Evolutionary conservation across 1,140 invertebrate species (phyloP).

Genomic region (Holotrichia oblita): DNA sequence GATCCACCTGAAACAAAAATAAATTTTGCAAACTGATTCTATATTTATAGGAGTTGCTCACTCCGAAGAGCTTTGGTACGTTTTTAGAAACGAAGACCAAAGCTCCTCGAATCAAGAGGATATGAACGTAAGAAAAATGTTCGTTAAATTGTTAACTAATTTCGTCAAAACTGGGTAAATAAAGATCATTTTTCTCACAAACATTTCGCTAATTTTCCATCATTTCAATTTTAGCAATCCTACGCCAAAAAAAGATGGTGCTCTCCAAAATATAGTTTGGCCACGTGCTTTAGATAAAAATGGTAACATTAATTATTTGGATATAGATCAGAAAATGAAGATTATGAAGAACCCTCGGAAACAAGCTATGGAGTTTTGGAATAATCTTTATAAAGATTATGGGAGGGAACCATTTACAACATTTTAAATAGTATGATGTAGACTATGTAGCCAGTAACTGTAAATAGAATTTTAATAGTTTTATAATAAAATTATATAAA

Average conservation of each 20-base stretch:
- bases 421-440: constrained; percentile 5
- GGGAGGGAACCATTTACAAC: constrained; percentile 32
- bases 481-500: background rate
- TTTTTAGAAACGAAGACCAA: constrained; percentile 38
- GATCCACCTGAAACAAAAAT: background rate
- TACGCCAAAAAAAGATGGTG: constrained; percentile 26
- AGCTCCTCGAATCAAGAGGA: background rate
- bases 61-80: constrained; percentile 38
- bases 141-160: constrained; percentile 32
- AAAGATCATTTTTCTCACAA: background rate
- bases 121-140: constrained; percentile 36
- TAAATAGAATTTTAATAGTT: constrained; percentile 3
- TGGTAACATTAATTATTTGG: constrained; percentile 28
- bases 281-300: constrained; percentile 20
- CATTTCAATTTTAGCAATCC: constrained; percentile 17
- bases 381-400: constrained; percentile 36
- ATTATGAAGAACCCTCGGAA: constrained; percentile 24
- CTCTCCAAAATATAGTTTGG: constrained; percentile 32
- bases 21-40: background rate
- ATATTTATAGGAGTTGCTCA: constrained; percentile 18
- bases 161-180: constrained; percentile 34
- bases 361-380: constrained; percentile 34
- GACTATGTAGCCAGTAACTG: background rate
- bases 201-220: background rate
- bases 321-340: constrained; percentile 25